Percentiles rank a stretch among this genome's conserved stretches.
phyloP scores from a whole-genome alignment of 2,888 invertebrate genomes.

The Cephus pulcher region DNA sequence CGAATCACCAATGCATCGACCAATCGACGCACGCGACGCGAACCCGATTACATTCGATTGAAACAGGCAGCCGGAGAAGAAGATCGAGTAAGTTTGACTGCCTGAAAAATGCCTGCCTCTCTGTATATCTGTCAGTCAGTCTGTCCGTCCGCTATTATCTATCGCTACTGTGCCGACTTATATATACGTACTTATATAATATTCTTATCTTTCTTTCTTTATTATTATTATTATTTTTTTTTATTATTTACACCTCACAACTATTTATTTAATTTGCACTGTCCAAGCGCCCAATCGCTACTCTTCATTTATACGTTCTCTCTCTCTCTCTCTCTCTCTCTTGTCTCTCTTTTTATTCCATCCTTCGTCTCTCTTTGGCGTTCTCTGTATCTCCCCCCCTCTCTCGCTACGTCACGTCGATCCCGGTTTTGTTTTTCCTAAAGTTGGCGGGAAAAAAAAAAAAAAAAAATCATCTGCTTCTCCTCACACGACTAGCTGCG shows the following conservation, averaged over 20 bases:
- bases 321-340: background rate
- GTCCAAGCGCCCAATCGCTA: background rate
- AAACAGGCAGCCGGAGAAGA: conserved; percentile 75
- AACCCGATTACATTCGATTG: conserved; percentile 51
- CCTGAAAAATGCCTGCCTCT: conserved; percentile 24
- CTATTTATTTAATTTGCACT: background rate
- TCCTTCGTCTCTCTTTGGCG: background rate
- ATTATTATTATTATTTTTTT: background rate
- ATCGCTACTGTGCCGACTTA: conserved; percentile 6
- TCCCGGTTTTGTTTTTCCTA: background rate
- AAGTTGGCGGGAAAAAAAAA: background rate
- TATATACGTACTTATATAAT: background rate
- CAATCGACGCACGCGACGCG: conserved; percentile 54
- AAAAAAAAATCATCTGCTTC: background rate
- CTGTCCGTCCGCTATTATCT: conserved; percentile 48
- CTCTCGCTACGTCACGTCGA: background rate
- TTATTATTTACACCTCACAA: background rate
- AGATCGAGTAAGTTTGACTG: conserved; percentile 73
- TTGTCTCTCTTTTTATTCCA: background rate
- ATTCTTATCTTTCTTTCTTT: conserved; percentile 11
- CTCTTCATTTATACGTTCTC: background rate
- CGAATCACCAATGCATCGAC: conserved; percentile 33
- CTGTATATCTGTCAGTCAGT: conserved; percentile 46
- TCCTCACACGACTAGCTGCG: background rate
- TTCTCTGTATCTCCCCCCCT: background rate